These are phyloP conservation scores for Syngnathoides biaculeatus DNA, from an alignment of 2,113 vertebrate species.

Conservation along the genomic window DNA sequence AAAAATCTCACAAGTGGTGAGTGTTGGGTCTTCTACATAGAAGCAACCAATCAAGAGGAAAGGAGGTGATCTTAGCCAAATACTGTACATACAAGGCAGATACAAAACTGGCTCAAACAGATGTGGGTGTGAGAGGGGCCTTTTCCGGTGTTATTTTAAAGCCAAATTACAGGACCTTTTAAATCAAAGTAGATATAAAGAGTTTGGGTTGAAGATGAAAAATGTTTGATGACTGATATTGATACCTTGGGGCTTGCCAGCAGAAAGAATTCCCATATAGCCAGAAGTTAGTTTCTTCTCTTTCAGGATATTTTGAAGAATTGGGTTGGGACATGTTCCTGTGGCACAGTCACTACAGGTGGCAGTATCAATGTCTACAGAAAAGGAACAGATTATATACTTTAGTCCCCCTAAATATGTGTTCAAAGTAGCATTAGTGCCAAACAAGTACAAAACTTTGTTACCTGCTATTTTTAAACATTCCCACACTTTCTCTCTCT, in stretches of 20 bases:
- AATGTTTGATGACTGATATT: neutral
- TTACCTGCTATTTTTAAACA: too few relatives aligned
- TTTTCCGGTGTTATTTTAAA: too few relatives aligned
- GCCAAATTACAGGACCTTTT: too few relatives aligned
- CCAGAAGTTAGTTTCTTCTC: conserved; percentile 72
- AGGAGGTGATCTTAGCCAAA: too few relatives aligned
- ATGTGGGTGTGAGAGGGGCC: too few relatives aligned
- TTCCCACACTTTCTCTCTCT: too few relatives aligned
- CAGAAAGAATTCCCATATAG: conserved; percentile 59
- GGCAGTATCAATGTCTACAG: conserved; percentile 50
- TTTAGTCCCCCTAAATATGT: neutral
- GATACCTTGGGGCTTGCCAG: conserved; percentile 64
- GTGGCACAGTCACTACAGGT: conserved; percentile 70
- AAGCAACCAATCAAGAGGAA: too few relatives aligned
- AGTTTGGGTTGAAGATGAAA: neutral
- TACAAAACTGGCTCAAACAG: too few relatives aligned
- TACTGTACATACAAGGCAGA: too few relatives aligned
- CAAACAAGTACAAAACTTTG: neutral
- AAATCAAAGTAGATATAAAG: neutral
- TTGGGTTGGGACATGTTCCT: conserved; percentile 56
- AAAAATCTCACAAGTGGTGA: too few relatives aligned
- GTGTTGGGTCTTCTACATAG: too few relatives aligned
- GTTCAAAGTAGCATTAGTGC: neutral
- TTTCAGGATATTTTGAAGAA: conserved; percentile 60
- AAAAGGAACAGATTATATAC: neutral